Percentiles rank a stretch among this genome's conserved stretches.
These are phyloP conservation scores for Catocala nupta DNA, from an alignment of 2,888 invertebrate species.

Conservation along the genomic window DNA sequence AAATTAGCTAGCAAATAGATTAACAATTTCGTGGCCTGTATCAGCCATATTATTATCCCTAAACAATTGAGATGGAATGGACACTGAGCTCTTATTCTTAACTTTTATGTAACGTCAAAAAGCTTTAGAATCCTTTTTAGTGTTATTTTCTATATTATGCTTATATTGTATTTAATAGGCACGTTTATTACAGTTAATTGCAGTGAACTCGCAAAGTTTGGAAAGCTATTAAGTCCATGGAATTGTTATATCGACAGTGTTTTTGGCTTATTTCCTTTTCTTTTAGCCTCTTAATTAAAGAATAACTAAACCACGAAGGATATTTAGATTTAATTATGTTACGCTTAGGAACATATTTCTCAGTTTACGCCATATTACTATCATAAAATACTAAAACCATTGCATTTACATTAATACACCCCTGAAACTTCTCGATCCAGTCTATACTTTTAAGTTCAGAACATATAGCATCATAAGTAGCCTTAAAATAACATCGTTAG, in stretches of 20 bases:
- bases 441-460: slow-evolving; percentile 5
- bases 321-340: neutral
- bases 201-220: slow-evolving; percentile 3
- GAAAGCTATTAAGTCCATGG: slow-evolving; percentile 8
- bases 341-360: slow-evolving; percentile 10
- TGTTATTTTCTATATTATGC: slow-evolving; percentile 2
- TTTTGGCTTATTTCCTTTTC: slow-evolving; percentile 16
- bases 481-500: slow-evolving; percentile 3
- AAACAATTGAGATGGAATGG: no score
- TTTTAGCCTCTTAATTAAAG: slow-evolving; percentile 1
- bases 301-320: slow-evolving; percentile 14
- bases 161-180: slow-evolving; percentile 3
- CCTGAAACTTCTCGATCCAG: neutral
- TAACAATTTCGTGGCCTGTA: no score
- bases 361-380: neutral
- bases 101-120: slow-evolving; percentile 11
- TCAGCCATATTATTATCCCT: no score
- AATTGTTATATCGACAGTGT: slow-evolving; percentile 6
- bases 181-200: neutral
- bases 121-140: slow-evolving; percentile 5
- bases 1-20: no score
- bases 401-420: no score
- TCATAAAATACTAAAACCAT: slow-evolving; percentile 13
- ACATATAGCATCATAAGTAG: slow-evolving; percentile 6
- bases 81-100: neutral